phyloP scores from a whole-genome alignment of 2,797 vertebrate genomes.

The Acanthurus leucopareius region DNA sequence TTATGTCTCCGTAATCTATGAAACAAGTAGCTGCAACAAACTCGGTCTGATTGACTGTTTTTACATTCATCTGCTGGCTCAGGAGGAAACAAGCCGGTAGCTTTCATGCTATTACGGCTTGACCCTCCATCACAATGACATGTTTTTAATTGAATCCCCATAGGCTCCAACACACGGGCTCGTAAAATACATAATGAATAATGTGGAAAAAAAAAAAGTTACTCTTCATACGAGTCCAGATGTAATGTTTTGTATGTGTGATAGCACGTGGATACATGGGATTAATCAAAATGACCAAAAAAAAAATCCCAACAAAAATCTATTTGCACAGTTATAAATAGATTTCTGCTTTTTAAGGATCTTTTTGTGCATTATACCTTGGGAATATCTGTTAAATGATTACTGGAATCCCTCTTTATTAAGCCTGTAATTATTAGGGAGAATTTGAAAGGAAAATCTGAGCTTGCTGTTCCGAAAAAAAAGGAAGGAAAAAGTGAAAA shows the following conservation, averaged over 20 bases:
- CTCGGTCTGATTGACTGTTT: conserved; percentile 70
- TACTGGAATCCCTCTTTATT: conserved; percentile 51
- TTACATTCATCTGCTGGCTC: conserved; percentile 62
- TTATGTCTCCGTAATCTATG: conserved; percentile 45
- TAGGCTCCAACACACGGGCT: conserved; percentile 39
- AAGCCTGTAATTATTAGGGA: conserved; percentile 45
- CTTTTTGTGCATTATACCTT: conserved; percentile 27
- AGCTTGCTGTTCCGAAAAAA: conserved; percentile 25
- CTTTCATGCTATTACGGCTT: conserved; percentile 69
- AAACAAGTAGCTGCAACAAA: conserved; percentile 52
- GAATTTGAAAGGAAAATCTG: conserved; percentile 31
- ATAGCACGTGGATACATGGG: not conserved
- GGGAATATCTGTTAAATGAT: conserved; percentile 49
- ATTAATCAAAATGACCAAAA: conserved; percentile 30
- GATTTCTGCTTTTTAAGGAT: conserved; percentile 25
- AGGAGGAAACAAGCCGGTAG: conserved; percentile 60
- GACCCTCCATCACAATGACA: conserved; percentile 71
- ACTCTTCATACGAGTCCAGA: conserved; percentile 43
- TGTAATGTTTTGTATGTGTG: conserved; percentile 16
- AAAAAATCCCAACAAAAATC: conserved; percentile 16
- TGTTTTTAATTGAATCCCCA: conserved; percentile 77
- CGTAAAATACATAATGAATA: conserved; percentile 63
- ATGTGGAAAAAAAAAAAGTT: conserved; percentile 53
- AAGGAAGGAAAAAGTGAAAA: not conserved
- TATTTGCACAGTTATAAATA: conserved; percentile 35